phyloP scores from a whole-genome alignment of 2,888 invertebrate genomes.

The Alviniconcha strummeri region DNA sequence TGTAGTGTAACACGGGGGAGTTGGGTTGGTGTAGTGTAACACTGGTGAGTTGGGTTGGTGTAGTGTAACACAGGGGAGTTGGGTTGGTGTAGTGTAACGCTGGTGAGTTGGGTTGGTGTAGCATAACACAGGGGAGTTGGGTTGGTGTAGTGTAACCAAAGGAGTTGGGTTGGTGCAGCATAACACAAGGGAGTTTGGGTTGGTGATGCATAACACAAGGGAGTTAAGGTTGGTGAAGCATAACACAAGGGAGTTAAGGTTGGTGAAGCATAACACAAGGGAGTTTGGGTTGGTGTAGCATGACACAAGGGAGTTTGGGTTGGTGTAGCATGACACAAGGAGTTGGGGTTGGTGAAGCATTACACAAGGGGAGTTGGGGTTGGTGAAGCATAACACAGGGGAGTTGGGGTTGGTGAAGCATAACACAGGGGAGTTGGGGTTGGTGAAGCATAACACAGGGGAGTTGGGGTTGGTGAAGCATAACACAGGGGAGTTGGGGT shows the following conservation, averaged over 20 bases:
- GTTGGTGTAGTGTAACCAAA: no score
- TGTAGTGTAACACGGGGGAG: neutral
- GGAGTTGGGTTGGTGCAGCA: neutral
- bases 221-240: no score
- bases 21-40: no score
- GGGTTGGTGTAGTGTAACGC: no score
- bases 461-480: neutral
- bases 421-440: neutral
- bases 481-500: neutral
- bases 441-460: no score
- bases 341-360: no score
- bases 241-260: neutral
- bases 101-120: neutral
- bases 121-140: neutral
- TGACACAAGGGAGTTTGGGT: no score
- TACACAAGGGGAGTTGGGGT: neutral
- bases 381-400: neutral
- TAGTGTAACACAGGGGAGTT: neutral
- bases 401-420: neutral
- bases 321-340: no score
- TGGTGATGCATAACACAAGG: no score
- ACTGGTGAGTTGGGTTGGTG: neutral
- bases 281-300: conserved; percentile 19
- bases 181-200: neutral
- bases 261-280: conserved; percentile 65